Percentiles rank a stretch among this genome's conserved stretches.
These are phyloP conservation scores for Probosciger aterrimus DNA, from an alignment of 2,113 vertebrate species.

Conservation along the genomic window DNA sequence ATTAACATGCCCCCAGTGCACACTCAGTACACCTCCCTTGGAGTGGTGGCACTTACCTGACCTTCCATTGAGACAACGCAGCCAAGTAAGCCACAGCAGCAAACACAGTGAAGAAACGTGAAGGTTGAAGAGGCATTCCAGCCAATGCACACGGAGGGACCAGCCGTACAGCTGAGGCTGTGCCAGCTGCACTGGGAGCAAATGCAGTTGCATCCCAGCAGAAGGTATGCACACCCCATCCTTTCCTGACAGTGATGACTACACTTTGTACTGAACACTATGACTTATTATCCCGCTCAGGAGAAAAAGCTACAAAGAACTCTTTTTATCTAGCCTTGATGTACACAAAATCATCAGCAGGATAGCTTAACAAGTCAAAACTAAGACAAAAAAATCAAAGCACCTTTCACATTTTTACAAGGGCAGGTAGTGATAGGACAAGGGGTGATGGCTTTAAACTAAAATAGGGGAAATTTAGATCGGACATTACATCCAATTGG, in stretches of 20 bases:
- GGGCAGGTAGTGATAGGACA: neutral
- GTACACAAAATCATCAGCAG: neutral
- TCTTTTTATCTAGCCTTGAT: neutral
- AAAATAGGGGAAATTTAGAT: neutral
- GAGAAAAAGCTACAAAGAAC: neutral
- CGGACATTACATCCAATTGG: neutral
- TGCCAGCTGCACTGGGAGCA: neutral
- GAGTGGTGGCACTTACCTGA: neutral
- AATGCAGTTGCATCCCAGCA: neutral
- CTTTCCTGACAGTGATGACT: neutral
- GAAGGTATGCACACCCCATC: accelerated
- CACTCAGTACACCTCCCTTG: neutral
- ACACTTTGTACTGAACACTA: accelerated
- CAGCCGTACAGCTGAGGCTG: accelerated
- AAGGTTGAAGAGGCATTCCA: neutral
- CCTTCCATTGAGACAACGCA: neutral
- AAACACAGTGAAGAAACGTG: accelerated
- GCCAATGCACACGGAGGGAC: accelerated
- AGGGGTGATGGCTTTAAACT: neutral
- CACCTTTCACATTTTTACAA: neutral
- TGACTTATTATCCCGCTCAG: neutral
- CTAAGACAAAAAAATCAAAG: neutral
- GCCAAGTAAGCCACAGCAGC: neutral
- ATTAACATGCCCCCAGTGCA: accelerated
- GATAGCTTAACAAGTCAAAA: neutral